Evolutionary conservation across 2,888 invertebrate genomes (phyloP).

Genomic region (Stenolophus ochropezus): DNA sequence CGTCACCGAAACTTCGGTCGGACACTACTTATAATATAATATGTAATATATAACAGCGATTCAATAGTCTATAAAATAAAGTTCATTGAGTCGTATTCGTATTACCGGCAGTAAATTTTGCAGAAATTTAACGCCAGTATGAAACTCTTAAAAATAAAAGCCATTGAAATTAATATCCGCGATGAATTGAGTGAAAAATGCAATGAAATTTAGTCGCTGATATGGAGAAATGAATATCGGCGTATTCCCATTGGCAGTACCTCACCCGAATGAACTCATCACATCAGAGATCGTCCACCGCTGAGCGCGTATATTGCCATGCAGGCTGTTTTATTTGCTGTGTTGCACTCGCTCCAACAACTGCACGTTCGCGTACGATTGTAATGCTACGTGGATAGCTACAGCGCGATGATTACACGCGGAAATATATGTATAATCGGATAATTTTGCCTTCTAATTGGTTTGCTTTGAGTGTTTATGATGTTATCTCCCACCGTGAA

Average conservation of each 20-base stretch:
- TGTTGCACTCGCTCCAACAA: background rate
- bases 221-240: too few relatives aligned
- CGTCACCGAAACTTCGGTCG: too few relatives aligned
- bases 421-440: slow-evolving; percentile 27
- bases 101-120: too few relatives aligned
- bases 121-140: too few relatives aligned
- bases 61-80: too few relatives aligned
- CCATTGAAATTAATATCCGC: too few relatives aligned
- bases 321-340: background rate
- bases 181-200: too few relatives aligned
- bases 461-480: slow-evolving; percentile 2
- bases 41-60: too few relatives aligned
- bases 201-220: too few relatives aligned
- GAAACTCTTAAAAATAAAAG: too few relatives aligned
- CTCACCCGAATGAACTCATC: background rate
- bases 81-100: too few relatives aligned
- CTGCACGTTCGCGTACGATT: background rate
- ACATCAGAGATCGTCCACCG: background rate
- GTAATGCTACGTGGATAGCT: background rate
- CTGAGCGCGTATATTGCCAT: background rate
- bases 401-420: background rate
- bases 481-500: background rate
- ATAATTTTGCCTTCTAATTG: slow-evolving; percentile 22
- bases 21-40: too few relatives aligned
- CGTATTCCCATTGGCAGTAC: background rate